phyloP scores from a whole-genome alignment of 2,888 invertebrate species.

The Sinohyriopsis cumingii region DNA sequence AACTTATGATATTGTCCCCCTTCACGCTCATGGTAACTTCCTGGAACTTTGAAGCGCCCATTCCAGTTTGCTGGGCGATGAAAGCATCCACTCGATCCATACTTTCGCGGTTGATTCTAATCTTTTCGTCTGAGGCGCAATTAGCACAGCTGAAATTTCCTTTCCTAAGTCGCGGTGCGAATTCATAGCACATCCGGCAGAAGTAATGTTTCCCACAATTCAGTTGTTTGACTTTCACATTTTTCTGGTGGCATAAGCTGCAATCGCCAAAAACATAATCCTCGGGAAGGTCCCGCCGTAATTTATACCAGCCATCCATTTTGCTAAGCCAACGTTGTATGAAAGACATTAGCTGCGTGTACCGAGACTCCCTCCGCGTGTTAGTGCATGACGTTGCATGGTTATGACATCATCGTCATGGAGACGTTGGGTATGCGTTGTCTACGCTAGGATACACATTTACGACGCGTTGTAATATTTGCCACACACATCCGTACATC shows the following conservation, averaged over 20 bases:
- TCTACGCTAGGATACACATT: too few species aligned
- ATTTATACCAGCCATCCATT: conserved; percentile 11
- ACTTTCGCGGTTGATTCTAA: background rate
- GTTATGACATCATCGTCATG: too few species aligned
- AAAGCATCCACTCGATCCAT: conserved; percentile 9
- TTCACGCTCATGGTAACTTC: conserved; percentile 19
- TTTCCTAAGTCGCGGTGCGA: conserved; percentile 35
- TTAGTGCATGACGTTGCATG: background rate
- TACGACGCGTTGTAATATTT: too few species aligned
- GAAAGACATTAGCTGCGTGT: background rate
- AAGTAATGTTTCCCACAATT: conserved; percentile 39
- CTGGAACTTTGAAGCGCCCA: conserved; percentile 4
- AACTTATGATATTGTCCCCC: conserved; percentile 15
- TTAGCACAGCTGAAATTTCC: conserved; percentile 35
- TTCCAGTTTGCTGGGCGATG: conserved; percentile 5
- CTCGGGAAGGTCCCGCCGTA: conserved; percentile 3
- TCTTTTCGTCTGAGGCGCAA: conserved; percentile 14
- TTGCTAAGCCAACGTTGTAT: conserved; percentile 6
- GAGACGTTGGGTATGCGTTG: too few species aligned
- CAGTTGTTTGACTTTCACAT: conserved; percentile 28
- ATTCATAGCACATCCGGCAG: conserved; percentile 42
- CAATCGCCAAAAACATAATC: conserved; percentile 30
- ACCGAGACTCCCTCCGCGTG: background rate
- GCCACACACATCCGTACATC: too few species aligned
- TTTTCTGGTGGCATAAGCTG: conserved; percentile 37